These are phyloP conservation scores for Idaea straminata DNA, from an alignment of 2,888 invertebrate species.

Conservation along the genomic window DNA sequence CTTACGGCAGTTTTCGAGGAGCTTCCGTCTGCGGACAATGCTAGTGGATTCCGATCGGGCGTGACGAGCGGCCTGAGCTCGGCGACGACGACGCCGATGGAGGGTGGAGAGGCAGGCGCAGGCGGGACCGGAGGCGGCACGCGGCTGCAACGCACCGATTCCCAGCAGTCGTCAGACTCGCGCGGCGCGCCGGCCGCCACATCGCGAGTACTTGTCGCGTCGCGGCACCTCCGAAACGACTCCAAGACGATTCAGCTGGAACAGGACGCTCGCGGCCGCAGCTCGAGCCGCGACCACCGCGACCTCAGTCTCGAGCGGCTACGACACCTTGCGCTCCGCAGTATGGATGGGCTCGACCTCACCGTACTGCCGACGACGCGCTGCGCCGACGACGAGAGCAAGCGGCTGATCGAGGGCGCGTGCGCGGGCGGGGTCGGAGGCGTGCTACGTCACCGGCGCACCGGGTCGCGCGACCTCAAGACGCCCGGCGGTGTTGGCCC, in stretches of 20 bases:
- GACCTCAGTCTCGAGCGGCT: conserved; percentile 72
- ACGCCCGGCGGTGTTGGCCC: conserved; percentile 37
- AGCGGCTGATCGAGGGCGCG: conserved; percentile 61
- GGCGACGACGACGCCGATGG: conserved; percentile 62
- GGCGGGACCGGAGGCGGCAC: conserved; percentile 23
- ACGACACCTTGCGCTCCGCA: conserved; percentile 68
- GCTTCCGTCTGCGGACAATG: conserved; percentile 80
- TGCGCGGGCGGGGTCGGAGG: conserved; percentile 33
- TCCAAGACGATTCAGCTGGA: conserved; percentile 83
- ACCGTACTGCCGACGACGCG: conserved; percentile 61
- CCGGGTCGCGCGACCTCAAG: conserved; percentile 79
- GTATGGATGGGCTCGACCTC: conserved; percentile 71
- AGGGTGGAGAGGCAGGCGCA: conserved; percentile 31
- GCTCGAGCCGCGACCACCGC: conserved; percentile 43
- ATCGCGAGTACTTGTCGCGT: conserved; percentile 73
- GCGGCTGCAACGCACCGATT: conserved; percentile 65
- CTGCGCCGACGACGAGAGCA: conserved; percentile 69
- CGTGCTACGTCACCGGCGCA: conserved; percentile 80
- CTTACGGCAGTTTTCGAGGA: conserved; percentile 85
- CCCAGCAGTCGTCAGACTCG: conserved; percentile 65
- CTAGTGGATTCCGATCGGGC: conserved; percentile 69
- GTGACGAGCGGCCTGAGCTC: conserved; percentile 66
- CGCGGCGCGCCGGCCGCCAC: conserved; percentile 39
- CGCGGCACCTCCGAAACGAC: conserved; percentile 81
- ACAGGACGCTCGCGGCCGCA: conserved; percentile 72